phyloP scores from a whole-genome alignment of 1,140 invertebrate genomes.

The Drosophila micromelanica region DNA sequence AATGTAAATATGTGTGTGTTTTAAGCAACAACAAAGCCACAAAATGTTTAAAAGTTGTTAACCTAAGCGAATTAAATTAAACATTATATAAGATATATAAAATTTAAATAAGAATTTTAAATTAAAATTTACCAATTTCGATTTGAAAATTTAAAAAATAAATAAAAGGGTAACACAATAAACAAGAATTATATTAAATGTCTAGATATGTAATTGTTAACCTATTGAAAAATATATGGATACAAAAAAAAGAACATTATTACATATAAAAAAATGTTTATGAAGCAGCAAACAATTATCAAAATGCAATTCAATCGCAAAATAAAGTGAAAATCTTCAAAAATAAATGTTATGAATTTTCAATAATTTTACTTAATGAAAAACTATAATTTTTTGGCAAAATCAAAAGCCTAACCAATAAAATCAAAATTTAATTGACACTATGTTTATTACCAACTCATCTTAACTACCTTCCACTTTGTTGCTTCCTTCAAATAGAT shows the following conservation, averaged over 20 bases:
- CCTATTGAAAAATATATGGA: constrained; percentile 23
- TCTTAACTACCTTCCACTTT: constrained; percentile 12
- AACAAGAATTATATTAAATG: constrained; percentile 34
- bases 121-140: constrained; percentile 30
- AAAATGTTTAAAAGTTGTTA: constrained; percentile 55
- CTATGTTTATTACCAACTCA: constrained; percentile 23
- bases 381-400: constrained; percentile 7
- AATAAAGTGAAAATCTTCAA: constrained; percentile 15
- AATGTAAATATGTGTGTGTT: constrained; percentile 7
- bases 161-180: constrained; percentile 15
- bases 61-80: constrained; percentile 53
- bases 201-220: constrained; percentile 39
- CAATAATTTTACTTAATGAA: constrained; percentile 19
- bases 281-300: constrained; percentile 33
- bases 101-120: constrained; percentile 45
- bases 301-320: constrained; percentile 39
- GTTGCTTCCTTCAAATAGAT: constrained; percentile 23
- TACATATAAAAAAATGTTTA: constrained; percentile 16
- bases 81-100: constrained; percentile 42
- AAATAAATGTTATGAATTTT: constrained; percentile 13
- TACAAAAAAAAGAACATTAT: constrained; percentile 11
- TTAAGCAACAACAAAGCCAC: constrained; percentile 31
- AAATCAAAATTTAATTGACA: constrained; percentile 15
- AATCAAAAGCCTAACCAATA: neutral
- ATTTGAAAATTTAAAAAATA: constrained; percentile 1